Percentiles rank a stretch among this genome's conserved stretches.
These are phyloP conservation scores for Anodontia alba DNA, from an alignment of 2,888 invertebrate genomes.

Conservation along the genomic window DNA sequence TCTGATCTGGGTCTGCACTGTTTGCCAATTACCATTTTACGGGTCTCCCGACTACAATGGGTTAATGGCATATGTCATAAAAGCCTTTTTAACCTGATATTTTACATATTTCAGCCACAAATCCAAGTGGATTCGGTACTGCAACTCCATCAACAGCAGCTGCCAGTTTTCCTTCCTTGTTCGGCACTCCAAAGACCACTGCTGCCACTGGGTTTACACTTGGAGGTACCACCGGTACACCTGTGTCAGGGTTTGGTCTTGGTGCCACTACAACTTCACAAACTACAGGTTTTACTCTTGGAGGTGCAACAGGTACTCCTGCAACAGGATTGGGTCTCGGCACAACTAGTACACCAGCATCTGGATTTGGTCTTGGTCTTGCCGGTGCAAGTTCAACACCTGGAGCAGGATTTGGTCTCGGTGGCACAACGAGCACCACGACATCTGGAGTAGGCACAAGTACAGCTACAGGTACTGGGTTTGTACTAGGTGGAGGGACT, in stretches of 20 bases:
- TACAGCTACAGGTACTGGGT: constrained; percentile 24
- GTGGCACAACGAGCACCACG: constrained; percentile 5
- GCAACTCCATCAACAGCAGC: constrained; percentile 20
- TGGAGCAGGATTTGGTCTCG: constrained; percentile 28
- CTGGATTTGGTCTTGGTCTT: not conserved
- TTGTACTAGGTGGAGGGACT: constrained; percentile 41
- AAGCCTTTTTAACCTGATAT: too few relatives aligned
- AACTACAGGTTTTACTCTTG: not conserved
- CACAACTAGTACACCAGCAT: constrained; percentile 6
- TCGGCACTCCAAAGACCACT: constrained; percentile 23
- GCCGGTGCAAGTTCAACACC: constrained; percentile 21
- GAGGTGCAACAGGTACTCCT: not conserved
- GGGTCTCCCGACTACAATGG: too few relatives aligned
- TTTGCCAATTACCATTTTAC: too few relatives aligned
- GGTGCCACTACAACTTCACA: constrained; percentile 2
- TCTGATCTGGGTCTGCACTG: too few relatives aligned
- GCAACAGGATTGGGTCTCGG: constrained; percentile 45
- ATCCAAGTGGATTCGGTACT: not conserved
- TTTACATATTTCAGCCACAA: constrained; percentile 2
- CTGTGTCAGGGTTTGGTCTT: constrained; percentile 38
- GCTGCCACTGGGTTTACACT: constrained; percentile 12
- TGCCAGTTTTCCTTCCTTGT: constrained; percentile 16
- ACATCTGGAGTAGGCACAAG: constrained; percentile 28
- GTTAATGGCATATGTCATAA: too few relatives aligned
- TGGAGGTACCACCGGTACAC: not conserved